Base-by-base conservation (phyloP, 2,797 vertebrate species). In the Glyptemys insculpta region DNA sequence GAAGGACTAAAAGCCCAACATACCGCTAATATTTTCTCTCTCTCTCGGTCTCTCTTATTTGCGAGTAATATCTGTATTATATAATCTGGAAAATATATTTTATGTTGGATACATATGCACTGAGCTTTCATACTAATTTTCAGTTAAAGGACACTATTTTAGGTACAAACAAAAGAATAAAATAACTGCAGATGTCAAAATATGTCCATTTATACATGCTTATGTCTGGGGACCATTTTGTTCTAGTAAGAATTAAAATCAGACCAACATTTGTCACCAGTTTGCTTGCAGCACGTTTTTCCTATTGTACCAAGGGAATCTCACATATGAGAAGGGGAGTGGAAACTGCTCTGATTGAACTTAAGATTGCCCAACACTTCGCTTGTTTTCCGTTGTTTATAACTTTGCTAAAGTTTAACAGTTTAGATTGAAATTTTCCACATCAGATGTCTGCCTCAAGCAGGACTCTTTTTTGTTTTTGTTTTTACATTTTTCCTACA, bases 1-100 rank as follows among this genome's bases (percentile, higher is more conserved):
- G 25, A 8, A 0, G 0, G 1, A 0, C 2, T 34, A 53, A 8
- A 41, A 12, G 56, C 1, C 0, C 47, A 34, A 12, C 21, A 4
- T 81, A 9, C 47, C 9, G 6, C 1, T 34, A 25, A 0, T 86
- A 29, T 94, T 97, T 94, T 49, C n/a, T 52, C 25, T 8, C 44
- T 92, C 27, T 91, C 91, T 87, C 81, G 34, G 27, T 74, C 44
- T 79, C 87, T 94, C 86, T 89, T 80, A 15, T n/a, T 91, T 87
- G 81, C 37, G 83, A 53, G 4, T 84, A 79, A 52, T 25, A 82
- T 56, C 76, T 88, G 5, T 1, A 4, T 79, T 86, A 53, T 6
- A 27, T 76, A 74, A 74, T 14, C 78, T n/a, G 52, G 19, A 2
- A 81, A 88, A 92, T 11, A 50, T 1, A 1, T 41, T 57, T 79